phyloP scores from a whole-genome alignment of 1,140 invertebrate species.

The Leptoteleia sp. region DNA sequence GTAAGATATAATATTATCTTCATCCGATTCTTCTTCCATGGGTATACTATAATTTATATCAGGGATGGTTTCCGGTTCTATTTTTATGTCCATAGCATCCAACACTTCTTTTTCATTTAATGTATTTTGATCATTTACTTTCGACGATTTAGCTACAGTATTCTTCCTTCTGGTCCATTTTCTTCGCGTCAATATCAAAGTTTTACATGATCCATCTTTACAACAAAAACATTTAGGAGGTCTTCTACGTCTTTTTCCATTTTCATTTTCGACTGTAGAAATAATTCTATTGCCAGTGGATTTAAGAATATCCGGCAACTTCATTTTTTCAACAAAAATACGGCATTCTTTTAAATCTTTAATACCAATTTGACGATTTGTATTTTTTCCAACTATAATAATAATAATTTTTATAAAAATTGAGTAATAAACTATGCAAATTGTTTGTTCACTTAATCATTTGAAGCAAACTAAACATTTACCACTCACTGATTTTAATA shows the following conservation, averaged over 20 bases:
- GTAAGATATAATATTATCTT: constrained; percentile 2
- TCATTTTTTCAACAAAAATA: constrained; percentile 19
- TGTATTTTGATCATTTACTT: not conserved
- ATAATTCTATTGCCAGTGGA: not conserved
- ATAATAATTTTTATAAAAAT: not conserved
- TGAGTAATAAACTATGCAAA: too few relatives aligned
- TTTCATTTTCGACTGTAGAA: not conserved
- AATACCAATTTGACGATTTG: not conserved
- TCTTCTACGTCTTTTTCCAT: constrained; percentile 28
- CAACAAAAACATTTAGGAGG: constrained; percentile 30
- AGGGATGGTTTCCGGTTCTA: constrained; percentile 23
- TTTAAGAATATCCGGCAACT: constrained; percentile 1
- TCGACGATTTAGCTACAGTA: not conserved
- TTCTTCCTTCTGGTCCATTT: not conserved
- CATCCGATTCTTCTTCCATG: not conserved
- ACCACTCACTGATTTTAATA: too few relatives aligned
- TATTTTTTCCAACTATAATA: constrained; percentile 1
- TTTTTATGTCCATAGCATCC: constrained; percentile 44
- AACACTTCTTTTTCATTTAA: constrained; percentile 31
- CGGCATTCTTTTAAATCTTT: constrained; percentile 11
- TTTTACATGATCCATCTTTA: constrained; percentile 6
- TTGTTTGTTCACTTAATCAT: too few relatives aligned
- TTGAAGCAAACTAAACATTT: too few relatives aligned
- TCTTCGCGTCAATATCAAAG: constrained; percentile 9
- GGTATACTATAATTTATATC: not conserved